These are phyloP conservation scores for Elaphurus davidianus DNA, from an alignment of 2,113 vertebrate species.

Conservation along the genomic window DNA sequence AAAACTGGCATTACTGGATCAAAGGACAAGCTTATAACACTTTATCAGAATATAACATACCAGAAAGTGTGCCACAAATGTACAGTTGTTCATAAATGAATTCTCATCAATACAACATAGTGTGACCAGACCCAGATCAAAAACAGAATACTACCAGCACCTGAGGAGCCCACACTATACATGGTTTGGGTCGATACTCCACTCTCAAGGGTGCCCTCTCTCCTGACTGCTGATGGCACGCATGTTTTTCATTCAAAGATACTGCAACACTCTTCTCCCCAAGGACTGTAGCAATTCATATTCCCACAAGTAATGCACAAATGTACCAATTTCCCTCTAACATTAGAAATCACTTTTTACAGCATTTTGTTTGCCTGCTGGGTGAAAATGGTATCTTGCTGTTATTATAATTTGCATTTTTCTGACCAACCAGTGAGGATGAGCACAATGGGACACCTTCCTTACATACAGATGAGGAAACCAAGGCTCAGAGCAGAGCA, in stretches of 20 bases:
- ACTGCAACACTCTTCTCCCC: background rate
- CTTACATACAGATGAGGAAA: background rate
- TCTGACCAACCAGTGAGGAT: background rate
- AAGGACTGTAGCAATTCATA: background rate
- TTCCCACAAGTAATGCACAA: background rate
- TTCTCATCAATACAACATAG: background rate
- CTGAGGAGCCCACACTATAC: accelerated
- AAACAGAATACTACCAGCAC: background rate
- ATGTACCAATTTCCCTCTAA: background rate
- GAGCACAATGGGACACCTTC: background rate
- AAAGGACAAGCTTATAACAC: background rate
- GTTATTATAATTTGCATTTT: background rate
- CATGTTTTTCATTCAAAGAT: background rate
- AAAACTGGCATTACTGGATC: background rate
- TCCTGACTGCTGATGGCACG: background rate
- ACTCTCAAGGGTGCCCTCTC: background rate
- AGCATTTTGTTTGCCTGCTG: background rate
- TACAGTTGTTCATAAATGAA: background rate
- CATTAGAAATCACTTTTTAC: background rate
- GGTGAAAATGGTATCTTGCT: background rate
- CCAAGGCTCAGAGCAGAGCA: background rate
- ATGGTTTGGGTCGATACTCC: background rate
- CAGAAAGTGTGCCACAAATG: background rate
- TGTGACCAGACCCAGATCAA: background rate
- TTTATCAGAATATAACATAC: background rate